These are phyloP conservation scores for Schrankia costaestrigalis DNA, from an alignment of 2,888 invertebrate species.

Conservation along the genomic window DNA sequence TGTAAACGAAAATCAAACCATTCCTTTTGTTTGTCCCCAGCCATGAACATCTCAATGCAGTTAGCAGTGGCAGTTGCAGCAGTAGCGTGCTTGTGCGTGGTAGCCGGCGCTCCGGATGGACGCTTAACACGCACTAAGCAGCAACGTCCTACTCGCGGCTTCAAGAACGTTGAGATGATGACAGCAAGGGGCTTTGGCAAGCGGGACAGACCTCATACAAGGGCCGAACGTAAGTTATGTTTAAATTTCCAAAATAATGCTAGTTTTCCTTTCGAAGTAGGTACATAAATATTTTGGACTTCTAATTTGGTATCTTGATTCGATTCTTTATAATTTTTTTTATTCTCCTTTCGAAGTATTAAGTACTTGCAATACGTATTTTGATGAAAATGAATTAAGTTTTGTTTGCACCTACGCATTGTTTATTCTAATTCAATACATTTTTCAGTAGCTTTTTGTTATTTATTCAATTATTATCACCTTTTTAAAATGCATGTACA, in stretches of 20 bases:
- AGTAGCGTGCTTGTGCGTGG: slow-evolving; percentile 61
- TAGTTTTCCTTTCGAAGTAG: too few relatives aligned
- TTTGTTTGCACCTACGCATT: too few relatives aligned
- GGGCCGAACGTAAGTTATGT: slow-evolving; percentile 66
- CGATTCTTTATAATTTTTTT: too few relatives aligned
- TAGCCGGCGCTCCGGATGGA: slow-evolving; percentile 59
- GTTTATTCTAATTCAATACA: too few relatives aligned
- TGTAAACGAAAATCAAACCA: not conserved
- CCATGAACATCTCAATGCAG: slow-evolving; percentile 69
- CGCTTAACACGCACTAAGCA: slow-evolving; percentile 65
- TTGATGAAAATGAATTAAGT: too few relatives aligned
- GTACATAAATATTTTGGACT: too few relatives aligned
- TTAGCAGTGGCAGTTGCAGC: slow-evolving; percentile 57
- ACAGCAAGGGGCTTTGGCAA: slow-evolving; percentile 85
- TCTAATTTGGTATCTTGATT: too few relatives aligned
- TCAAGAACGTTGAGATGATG: slow-evolving; percentile 83
- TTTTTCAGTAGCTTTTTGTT: too few relatives aligned
- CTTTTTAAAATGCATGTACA: too few relatives aligned
- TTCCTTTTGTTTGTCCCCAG: slow-evolving; percentile 34
- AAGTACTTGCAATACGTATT: too few relatives aligned
- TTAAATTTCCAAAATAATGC: not conserved
- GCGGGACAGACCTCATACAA: slow-evolving; percentile 67
- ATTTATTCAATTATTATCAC: too few relatives aligned
- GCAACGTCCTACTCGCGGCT: slow-evolving; percentile 82
- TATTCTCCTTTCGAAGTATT: too few relatives aligned